Conservation (phyloP, 2,888 invertebrate genomes). For the Salticus scenicus region DNA sequence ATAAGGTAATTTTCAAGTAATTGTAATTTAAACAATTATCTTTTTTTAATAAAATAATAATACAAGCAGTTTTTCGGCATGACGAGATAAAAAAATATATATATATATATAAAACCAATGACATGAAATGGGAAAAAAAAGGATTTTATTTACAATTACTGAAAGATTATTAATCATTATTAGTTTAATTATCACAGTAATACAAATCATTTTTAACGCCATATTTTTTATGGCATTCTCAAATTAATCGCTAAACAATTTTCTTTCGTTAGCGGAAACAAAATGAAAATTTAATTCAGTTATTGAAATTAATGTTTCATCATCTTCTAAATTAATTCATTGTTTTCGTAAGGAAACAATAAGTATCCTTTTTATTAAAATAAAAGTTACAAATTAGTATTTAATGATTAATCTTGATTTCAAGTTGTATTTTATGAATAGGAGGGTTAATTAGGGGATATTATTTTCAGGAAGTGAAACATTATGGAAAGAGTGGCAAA, state of each 20-base stretch:
- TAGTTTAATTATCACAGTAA: not conserved
- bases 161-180: not conserved
- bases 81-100: not conserved
- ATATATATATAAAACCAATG: not conserved
- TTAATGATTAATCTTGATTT: not conserved
- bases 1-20: no score
- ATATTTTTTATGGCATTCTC: not conserved
- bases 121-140: no score
- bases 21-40: no score
- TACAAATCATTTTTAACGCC: not conserved
- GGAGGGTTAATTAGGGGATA: not conserved
- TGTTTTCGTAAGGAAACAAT: not conserved
- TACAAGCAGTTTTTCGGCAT: no score
- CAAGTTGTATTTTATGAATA: no score
- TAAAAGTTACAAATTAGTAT: not conserved
- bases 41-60: no score
- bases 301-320: constrained; percentile 1
- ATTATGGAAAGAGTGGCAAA: not conserved
- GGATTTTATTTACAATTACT: no score
- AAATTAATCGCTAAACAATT: not conserved
- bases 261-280: not conserved
- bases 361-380: not conserved
- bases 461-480: not conserved
- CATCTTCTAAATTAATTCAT: not conserved
- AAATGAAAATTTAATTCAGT: not conserved